These are phyloP conservation scores for Xenops minutus DNA, from an alignment of 2,797 vertebrate genomes.

Conservation along the genomic window DNA sequence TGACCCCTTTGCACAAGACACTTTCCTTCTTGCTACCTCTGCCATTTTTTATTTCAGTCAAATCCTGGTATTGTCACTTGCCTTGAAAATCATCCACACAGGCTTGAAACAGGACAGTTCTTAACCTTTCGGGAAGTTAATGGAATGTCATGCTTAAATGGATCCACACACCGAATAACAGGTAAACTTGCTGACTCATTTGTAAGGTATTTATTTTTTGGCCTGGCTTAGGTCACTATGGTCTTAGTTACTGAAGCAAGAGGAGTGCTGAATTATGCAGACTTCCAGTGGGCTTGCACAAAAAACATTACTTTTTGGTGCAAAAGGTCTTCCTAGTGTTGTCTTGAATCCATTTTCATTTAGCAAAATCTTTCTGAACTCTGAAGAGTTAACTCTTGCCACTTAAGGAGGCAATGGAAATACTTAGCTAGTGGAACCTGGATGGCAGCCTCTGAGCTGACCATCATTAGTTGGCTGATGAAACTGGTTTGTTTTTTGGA, in stretches of 20 bases:
- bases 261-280: background rate
- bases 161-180: slow-evolving; percentile 81
- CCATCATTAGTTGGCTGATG: fast-evolving
- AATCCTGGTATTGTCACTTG: slow-evolving; percentile 92
- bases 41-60: slow-evolving; percentile 76
- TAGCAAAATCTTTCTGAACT: background rate
- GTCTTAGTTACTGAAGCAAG: background rate
- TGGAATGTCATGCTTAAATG: slow-evolving; percentile 91
- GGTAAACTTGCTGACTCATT: slow-evolving; percentile 67
- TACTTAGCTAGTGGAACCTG: background rate
- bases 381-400: background rate
- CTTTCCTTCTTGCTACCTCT: background rate
- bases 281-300: background rate
- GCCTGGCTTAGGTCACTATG: background rate
- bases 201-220: background rate
- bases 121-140: slow-evolving; percentile 92
- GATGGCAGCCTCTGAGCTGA: background rate
- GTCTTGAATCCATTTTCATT: background rate
- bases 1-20: background rate
- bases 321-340: background rate
- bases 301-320: background rate
- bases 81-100: slow-evolving; percentile 93
- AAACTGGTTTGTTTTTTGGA: background rate
- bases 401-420: background rate
- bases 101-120: slow-evolving; percentile 91